These are phyloP conservation scores for Drosophila arawakana DNA, from an alignment of 1,140 invertebrate genomes.

Conservation along the genomic window DNA sequence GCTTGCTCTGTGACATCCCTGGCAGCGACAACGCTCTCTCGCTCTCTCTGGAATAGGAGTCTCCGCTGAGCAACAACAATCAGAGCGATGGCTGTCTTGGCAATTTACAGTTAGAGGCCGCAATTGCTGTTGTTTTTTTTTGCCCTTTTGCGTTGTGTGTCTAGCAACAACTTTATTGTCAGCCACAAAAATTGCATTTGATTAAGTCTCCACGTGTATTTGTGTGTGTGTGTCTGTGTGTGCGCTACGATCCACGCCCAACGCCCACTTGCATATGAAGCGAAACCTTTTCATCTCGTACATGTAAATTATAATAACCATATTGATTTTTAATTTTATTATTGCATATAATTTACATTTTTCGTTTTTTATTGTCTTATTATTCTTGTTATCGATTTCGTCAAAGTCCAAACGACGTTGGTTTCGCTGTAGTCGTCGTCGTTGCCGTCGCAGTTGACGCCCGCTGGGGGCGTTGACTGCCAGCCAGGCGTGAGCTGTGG, in stretches of 20 bases:
- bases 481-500: neutral
- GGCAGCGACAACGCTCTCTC: conserved; percentile 2
- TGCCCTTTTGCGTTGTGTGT: conserved; percentile 25
- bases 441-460: conserved; percentile 13
- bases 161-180: conserved; percentile 46
- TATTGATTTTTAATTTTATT: conserved; percentile 46
- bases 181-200: conserved; percentile 50
- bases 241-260: conserved; percentile 1
- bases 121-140: conserved; percentile 45
- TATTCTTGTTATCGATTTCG: conserved; percentile 40
- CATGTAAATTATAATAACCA: conserved; percentile 44
- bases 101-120: conserved; percentile 74
- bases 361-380: conserved; percentile 28
- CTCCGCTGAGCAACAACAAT: conserved; percentile 24
- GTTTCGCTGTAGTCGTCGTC: neutral
- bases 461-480: conserved; percentile 53
- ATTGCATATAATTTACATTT: conserved; percentile 39
- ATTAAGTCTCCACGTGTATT: conserved; percentile 45
- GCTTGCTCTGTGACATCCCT: conserved; percentile 46
- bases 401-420: conserved; percentile 12
- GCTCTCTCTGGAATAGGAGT: conserved; percentile 17
- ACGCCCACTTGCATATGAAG: conserved; percentile 32
- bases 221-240: conserved; percentile 11
- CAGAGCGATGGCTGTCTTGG: conserved; percentile 33
- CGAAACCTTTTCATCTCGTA: conserved; percentile 25